phyloP scores from a whole-genome alignment of 2,888 invertebrate species.

The Timema cristinae region DNA sequence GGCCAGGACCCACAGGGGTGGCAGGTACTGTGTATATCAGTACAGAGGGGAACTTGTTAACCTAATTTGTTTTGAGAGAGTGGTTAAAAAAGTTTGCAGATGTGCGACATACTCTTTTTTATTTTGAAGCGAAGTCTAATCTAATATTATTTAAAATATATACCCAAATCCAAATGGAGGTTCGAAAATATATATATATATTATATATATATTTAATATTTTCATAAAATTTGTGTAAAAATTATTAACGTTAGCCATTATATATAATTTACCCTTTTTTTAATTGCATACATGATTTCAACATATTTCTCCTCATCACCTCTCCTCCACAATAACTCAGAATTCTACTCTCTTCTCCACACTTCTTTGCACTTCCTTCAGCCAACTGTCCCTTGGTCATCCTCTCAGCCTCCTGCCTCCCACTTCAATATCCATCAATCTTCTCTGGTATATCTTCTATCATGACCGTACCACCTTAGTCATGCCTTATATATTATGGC shows the following conservation, averaged over 20 bases:
- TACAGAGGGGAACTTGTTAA: neutral
- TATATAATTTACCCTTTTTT: neutral
- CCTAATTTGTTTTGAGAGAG: neutral
- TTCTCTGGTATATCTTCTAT: neutral
- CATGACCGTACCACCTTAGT: no score
- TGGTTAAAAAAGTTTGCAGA: neutral
- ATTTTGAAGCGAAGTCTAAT: no score
- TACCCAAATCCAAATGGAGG: no score
- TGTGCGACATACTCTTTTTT: neutral
- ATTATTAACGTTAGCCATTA: neutral
- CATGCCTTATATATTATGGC: no score
- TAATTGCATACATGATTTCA: neutral
- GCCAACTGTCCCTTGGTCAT: no score
- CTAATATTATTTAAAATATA: no score
- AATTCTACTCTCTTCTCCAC: no score
- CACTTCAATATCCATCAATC: neutral
- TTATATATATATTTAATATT: neutral
- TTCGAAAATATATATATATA: no score
- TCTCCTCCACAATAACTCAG: no score
- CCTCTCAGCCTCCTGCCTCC: no score
- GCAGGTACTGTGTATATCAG: conserved; percentile 33
- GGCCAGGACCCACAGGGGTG: conserved; percentile 46
- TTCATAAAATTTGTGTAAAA: neutral
- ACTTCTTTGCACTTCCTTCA: no score
- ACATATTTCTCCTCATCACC: neutral